Base-by-base conservation (phyloP, 1,140 invertebrate species). In the Copidosoma floridanum region DNA sequence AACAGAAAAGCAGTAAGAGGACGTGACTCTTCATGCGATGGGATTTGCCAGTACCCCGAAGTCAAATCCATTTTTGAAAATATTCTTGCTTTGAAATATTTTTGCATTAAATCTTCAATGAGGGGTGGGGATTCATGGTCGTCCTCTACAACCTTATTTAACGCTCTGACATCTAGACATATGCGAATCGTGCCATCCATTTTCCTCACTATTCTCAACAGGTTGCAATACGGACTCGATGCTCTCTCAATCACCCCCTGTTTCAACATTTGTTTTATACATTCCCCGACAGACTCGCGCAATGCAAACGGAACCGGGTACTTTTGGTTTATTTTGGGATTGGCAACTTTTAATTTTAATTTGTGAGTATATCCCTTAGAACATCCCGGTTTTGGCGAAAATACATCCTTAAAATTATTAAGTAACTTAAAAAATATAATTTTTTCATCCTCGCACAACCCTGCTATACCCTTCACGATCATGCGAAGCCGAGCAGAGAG, bases 11-110 rank as follows among this genome's bases (percentile, higher is more conserved):
- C 71, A 2, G 72, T 73, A 43, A 26, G 27, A 5, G 3, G 3
- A n/a, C 44, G 21, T 27, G 66, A 69, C 0, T 68, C 58, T 21
- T 53, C 20, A 12, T 46, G 44, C 21, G 75, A 55, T 0, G 70
- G 67, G 11, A 75, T 68, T 61, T 76, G 72, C 63, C 75, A 77
- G 55, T 76, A 76, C 1, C 70, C 68, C 43, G 67, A 61, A 32
- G 69, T 67, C 23, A 76, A 58, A 67, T 77, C 73, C 1, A 74
- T 57, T 14, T 66, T 65, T 12, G 66, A 66, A 16, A 75, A 62
- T 53, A 35, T 66, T n/a, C 61, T 51, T 65, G 65, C 32, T 1
- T 44, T 16, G 5, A 58, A 71, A 62, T 47, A 38, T 66, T n/a
- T 60, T 53, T 68, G 67, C 27, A 73, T 44, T 8, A 75, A 35